Evolutionary conservation across 1,140 invertebrate genomes (phyloP), one percentile per base, ranked within the genome.

Genomic region (Amphibalanus amphitrite): DNA sequence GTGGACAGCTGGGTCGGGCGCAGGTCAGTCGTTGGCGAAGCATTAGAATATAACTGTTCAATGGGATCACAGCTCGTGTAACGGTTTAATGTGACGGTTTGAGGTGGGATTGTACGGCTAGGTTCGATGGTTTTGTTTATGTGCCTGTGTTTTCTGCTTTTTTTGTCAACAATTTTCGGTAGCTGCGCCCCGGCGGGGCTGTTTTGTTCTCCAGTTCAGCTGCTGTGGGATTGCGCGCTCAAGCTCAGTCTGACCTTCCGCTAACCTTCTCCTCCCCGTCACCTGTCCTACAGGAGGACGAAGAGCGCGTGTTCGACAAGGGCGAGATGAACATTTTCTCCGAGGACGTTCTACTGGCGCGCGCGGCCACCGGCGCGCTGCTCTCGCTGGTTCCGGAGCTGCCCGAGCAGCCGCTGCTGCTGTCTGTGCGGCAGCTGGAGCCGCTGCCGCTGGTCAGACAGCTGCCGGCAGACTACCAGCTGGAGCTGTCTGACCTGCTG

Each of bases 281-380:
- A 20, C 6, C 29, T n/a, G 71, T 70, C 71, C 65, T 33, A 79
- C 29, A 76, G 77, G 75, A 78, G 17, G 77, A 79, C 68, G 80
- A 80, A 70, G 80, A 82, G 33, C 74, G 81, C 70, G 75, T 82
- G 15, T 84, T 84, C 79, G 82, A 84, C 71, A 81, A 80, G 75
- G 81, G 82, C 70, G 82, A 83, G 75, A 79, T 83, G 77, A 84
- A 84, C 74, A 78, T 80, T 26, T 83, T 79, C 73, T 74, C 76
- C 71, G 83, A 84, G 74, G 76, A 78, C 23, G 69, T 81, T 1
- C 64, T 71, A 4, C 75, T 82, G 67, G 74, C 75, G 30, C 75
- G 77, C 26, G 67, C 78, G 15, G 70, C 74, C 33, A n/a, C 69
- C 25, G 40, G 59, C 26, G 47, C 72, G 0, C 70, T 76, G 6